Evolutionary conservation across 2,797 vertebrate genomes (phyloP).

Genomic region (Anguilla megastoma): DNA sequence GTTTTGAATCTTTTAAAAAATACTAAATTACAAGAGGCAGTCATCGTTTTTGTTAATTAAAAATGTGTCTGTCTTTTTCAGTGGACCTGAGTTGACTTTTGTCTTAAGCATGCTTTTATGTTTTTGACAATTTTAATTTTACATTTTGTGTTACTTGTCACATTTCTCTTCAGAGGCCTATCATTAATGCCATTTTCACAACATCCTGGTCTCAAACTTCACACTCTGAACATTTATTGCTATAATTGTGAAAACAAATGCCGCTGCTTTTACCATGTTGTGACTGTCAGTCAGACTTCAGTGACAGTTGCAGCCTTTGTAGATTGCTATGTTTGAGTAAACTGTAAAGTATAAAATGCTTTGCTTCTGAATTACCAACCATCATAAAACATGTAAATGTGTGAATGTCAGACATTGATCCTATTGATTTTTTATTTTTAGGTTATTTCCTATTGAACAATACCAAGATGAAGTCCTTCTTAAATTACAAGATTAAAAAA

Average conservation of each 20-base stretch:
- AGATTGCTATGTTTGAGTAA: neutral
- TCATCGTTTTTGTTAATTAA: neutral
- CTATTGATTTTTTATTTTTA: neutral
- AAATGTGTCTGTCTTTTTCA: neutral
- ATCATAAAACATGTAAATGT: neutral
- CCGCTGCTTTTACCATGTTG: neutral
- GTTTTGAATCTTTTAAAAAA: too few species aligned
- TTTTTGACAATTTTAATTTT: neutral
- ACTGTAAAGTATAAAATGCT: neutral
- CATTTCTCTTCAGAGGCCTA: neutral
- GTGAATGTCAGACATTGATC: neutral
- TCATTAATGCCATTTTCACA: constrained; percentile 1
- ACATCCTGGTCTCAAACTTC: neutral
- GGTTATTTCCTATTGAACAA: too few species aligned
- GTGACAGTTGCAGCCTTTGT: neutral
- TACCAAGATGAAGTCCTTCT: too few species aligned
- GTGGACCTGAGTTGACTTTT: neutral
- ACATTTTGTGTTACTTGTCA: neutral
- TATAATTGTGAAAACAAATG: neutral
- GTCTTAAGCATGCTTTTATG: neutral
- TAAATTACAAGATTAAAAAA: too few species aligned
- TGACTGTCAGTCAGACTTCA: neutral
- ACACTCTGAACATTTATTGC: neutral
- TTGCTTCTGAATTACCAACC: neutral
- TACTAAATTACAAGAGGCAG: neutral